Base-by-base conservation (phyloP, 2,113 vertebrate species). In the Nannospalax galili region DNA sequence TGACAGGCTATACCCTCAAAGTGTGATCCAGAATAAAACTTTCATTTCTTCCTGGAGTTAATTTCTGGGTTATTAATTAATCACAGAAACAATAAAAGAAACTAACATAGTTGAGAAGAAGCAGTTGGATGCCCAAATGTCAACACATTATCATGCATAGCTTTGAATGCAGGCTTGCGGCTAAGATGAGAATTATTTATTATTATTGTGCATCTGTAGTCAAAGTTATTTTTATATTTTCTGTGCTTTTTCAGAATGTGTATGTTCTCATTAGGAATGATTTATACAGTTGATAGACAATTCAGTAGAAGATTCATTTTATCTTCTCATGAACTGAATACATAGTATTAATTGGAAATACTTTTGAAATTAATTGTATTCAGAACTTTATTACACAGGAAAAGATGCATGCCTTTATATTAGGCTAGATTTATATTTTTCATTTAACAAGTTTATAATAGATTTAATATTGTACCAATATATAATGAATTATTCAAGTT, bases 271-370 rank as follows among this genome's bases (percentile, higher is more conserved):
- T 24, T 70, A 81, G 81, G n/a, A 96, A 37, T 85, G 77, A 96
- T 97, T 96, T 96, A 88, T 90, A 88, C 72, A n/a, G 11, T 40
- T 3, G 60, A 95, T 72, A 75, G 35, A 74, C 32, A 93, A n/a
- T 96, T 92, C 80, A 92, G 32, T 40, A 56, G 93, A 94, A 5
- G 28, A 9, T 16, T 81, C 84, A 85, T 85, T 84, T 52, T 52
- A 72, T 70, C 7, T 85, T 52, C 4, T 94, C 8, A 45, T 72
- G n/a, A n/a, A 94, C 60, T 90, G 60, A 94, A 78, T 84, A 90
- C 75, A 58, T 0, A 93, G 17, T 89, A 84, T 73, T 74, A 65
- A 95, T 64, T 8, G 3, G 70, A 97, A 92, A 17, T 20, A 52
- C 22, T 87, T 92, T 79, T 26, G 78, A 96, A 84, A 93, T 60